Base-by-base conservation (phyloP, 2,888 invertebrate genomes). In the Lycaena phlaeas region DNA sequence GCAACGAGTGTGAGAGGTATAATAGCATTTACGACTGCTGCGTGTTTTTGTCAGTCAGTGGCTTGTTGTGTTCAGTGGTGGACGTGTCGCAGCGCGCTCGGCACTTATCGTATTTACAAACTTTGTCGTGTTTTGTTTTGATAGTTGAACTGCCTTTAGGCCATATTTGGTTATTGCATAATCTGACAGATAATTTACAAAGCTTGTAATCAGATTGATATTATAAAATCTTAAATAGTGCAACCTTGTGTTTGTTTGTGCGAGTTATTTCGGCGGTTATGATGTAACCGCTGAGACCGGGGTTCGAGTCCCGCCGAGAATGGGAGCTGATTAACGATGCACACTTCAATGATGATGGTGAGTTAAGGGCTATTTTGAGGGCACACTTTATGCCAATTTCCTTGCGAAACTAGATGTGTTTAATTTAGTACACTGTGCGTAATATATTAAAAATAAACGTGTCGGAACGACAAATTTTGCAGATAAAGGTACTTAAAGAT, bases 331-430 rank as follows among this genome's bases (percentile, higher is more conserved):
- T 46, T 40, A 39, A 61, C 51, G 40, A 82, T 82, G 82, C 81
- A 82, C 56, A 77, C 81, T 64, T 82, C 82, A 61, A 74, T 84
- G 61, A 82, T 81, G 72, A 82, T 84, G 82, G 82, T 82, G 50
- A 74, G 81, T 64, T 34, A 38, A 25, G 27, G 29, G 14, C 42
- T 47, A 49, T 51, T 48, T 51, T 41, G 30, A 42, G 46, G 31
- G 26, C 28, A 38, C 37, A 36, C 37, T 36, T 45, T 46, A 40
- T 44, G 47, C 46, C 48, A 45, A 48, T 44, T 45, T 45, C 44
- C 45, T 50, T 50, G 42, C 45, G 40, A 39, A 34, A 34, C 34
- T 17, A 27, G 39, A 36, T 39, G 27, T 27, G 28, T 43, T 36
- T 39, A 17, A 40, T 40, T 39, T 29, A 15, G 39, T 14, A 37